Base-by-base conservation (phyloP, 2,888 invertebrate species). In the Dynastes tityus region DNA sequence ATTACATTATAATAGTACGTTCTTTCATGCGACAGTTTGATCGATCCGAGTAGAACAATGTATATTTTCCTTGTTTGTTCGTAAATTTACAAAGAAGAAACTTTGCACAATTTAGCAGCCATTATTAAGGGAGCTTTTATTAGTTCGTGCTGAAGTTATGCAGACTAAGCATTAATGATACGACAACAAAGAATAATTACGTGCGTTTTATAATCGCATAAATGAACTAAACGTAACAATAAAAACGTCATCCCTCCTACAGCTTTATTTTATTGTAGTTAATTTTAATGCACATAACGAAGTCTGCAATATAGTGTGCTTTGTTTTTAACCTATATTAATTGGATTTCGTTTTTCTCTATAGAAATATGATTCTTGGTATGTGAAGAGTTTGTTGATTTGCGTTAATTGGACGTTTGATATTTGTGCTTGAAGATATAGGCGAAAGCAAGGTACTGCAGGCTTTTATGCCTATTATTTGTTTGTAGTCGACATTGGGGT, bases 1-100 rank as follows among this genome's bases (percentile, higher is more conserved):
- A 61, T 61, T 61, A 22, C 29, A 61, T 61, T 29, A 29, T 61
- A 61, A 27, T 61, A 61, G 22, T 61, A 61, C 8, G 22, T 27
- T 5, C 11, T 27, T 61, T 61, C 9, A 29, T 29, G 13, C 22
- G 61, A 61, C 61, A 29, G 22, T 4, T 29, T 13, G 29, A 22
- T 61, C 61, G 61, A 61, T 29, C 61, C 29, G 22, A 2, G 22
- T 61, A 8, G 22, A 61, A 61, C 61, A 61, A 61, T 29, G 61
- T 11, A 61, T 6, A 61, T 6, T 61, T 61, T 13, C 55, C 55
- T 16, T 29, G 61, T 61, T 61, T 22, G 29, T 29, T 61, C 29
- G 27, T 29, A 61, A 61, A 8, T 61, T 61, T 29, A 29, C 61
- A 29, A 61, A 61, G 29, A 29, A 29, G 61, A 27, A 6, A 11